These are phyloP conservation scores for Sinocyclocheilus grahami DNA, from an alignment of 2,113 vertebrate genomes.

Conservation along the genomic window DNA sequence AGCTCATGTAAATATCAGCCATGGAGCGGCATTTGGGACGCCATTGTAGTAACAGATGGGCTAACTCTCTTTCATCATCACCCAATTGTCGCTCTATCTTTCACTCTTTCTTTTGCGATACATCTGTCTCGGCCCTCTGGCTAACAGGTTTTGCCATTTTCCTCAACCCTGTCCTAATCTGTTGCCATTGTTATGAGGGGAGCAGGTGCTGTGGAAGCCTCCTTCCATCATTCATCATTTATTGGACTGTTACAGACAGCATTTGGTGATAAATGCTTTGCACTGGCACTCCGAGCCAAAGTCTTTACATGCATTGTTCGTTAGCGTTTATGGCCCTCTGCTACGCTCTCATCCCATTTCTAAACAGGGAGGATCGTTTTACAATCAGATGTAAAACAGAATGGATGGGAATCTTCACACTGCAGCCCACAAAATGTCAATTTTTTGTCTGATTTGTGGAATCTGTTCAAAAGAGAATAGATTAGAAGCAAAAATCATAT, in stretches of 20 bases:
- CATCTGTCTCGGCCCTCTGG: background rate
- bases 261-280: constrained; percentile 11
- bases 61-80: constrained; percentile 42
- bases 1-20: constrained; percentile 25
- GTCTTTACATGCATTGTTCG: constrained; percentile 34
- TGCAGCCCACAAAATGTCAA: constrained; percentile 10
- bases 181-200: constrained; percentile 15
- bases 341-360: background rate
- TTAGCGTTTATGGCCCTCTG: constrained; percentile 36
- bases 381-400: constrained; percentile 23
- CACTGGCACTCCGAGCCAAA: constrained; percentile 18
- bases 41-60: constrained; percentile 5
- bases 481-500: background rate
- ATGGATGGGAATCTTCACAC: constrained; percentile 20
- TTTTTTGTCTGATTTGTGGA: constrained; percentile 33
- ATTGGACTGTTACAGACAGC: constrained; percentile 38
- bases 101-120: constrained; percentile 48
- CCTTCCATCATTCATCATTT: constrained; percentile 37
- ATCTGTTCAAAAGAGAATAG: background rate
- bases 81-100: constrained; percentile 54
- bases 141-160: background rate
- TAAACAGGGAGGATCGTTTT: constrained; percentile 6
- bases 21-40: background rate
- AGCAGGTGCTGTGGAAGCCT: constrained; percentile 34
- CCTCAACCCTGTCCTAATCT: background rate